Evolutionary conservation across 2,113 vertebrate genomes (phyloP).

Genomic region (Pyrgilauda ruficollis): DNA sequence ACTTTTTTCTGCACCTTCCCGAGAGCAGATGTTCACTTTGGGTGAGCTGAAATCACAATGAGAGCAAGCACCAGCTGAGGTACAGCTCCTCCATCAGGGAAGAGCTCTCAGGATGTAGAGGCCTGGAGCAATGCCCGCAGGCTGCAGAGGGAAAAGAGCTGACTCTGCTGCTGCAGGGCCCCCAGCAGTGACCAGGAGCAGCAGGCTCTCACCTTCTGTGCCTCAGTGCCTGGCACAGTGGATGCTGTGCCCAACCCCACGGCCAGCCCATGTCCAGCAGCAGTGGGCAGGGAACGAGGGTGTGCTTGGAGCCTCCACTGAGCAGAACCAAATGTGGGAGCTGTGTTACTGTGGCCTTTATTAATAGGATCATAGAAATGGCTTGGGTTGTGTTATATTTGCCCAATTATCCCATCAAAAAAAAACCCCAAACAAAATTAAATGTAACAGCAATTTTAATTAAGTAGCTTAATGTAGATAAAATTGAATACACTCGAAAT

Average conservation of each 20-base stretch:
- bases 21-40: not conserved
- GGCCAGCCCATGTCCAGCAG: not conserved
- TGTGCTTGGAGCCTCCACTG: not conserved
- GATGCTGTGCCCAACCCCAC: not conserved
- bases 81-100: fast-evolving
- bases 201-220: not conserved
- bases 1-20: not conserved
- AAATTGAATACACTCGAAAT: no score
- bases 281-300: not conserved
- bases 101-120: not conserved
- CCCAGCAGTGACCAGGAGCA: fast-evolving
- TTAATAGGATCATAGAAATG: not conserved
- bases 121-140: not conserved
- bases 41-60: not conserved
- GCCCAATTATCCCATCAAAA: no score
- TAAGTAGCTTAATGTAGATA: no score
- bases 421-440: no score
- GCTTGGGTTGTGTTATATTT: not conserved
- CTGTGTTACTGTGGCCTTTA: fast-evolving
- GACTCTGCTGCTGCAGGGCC: not conserved
- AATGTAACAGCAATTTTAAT: no score
- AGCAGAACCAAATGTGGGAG: not conserved
- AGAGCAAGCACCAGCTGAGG: not conserved
- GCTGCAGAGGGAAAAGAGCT: not conserved
- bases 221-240: not conserved